Evolutionary conservation across 35 echinoderm and acorn worm species (phyloP).

Genomic region (Eucidaris tribuloides): DNA sequence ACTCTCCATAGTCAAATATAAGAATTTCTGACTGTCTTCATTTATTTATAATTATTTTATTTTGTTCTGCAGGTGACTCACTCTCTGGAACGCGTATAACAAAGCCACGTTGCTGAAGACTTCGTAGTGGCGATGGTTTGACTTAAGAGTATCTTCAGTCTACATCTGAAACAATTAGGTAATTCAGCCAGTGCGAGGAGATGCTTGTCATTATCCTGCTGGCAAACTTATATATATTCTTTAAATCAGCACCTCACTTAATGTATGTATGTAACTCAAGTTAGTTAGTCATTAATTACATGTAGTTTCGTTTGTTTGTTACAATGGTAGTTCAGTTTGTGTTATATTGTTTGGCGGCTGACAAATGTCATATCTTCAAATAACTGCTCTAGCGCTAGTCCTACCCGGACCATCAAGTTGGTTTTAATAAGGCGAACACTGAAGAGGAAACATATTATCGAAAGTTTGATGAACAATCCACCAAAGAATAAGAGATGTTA

Average conservation of each 20-base stretch:
- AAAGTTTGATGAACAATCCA: too few species aligned
- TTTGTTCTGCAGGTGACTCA: background rate
- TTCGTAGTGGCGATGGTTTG: constrained; percentile 70
- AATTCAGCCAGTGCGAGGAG: background rate
- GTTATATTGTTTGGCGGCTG: background rate
- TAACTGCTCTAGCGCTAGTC: background rate
- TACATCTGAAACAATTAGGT: constrained; percentile 47
- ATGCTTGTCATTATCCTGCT: too few species aligned
- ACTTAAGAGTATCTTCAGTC: constrained; percentile 59
- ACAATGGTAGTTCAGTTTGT: too few species aligned
- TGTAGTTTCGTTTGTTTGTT: too few species aligned
- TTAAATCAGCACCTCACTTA: too few species aligned
- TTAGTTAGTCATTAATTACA: too few species aligned
- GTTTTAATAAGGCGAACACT: too few species aligned
- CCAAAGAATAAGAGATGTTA: too few species aligned
- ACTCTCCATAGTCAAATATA: background rate
- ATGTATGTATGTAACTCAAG: too few species aligned
- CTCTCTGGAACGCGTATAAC: constrained; percentile 13
- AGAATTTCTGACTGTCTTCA: background rate
- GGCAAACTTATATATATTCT: background rate
- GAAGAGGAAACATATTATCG: too few species aligned
- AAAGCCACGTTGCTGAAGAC: constrained; percentile 42
- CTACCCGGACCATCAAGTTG: background rate
- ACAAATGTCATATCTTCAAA: background rate
- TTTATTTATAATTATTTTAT: background rate